A percentile compares a stretch with the other conserved stretches of the same genome.
Evolutionary conservation across 2,888 invertebrate species (phyloP).

Genomic region (Lypha dubia): DNA sequence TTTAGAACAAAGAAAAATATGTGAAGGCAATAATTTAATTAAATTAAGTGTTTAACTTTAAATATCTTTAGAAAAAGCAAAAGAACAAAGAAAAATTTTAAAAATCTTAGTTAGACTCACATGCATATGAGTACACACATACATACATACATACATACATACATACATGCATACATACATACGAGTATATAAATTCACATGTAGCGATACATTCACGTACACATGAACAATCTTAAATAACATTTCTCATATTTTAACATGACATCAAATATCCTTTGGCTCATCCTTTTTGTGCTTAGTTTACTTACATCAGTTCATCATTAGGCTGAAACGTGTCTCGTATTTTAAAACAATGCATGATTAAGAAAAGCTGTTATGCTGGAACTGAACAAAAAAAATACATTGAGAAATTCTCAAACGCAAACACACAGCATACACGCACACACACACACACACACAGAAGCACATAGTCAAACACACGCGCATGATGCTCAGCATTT

Average conservation of each 20-base stretch:
- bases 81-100: no score
- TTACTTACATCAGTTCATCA: slow-evolving; percentile 62
- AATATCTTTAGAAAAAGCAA: no score
- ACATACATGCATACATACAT: background rate
- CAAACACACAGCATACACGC: background rate
- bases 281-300: slow-evolving; percentile 60
- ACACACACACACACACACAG: slow-evolving; percentile 2
- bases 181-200: background rate
- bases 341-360: slow-evolving; percentile 60
- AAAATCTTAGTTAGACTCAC: no score
- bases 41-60: background rate
- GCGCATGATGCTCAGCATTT: slow-evolving; percentile 14
- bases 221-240: slow-evolving; percentile 16
- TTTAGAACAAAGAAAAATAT: background rate
- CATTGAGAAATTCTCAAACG: background rate
- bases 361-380: slow-evolving; percentile 50
- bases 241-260: slow-evolving; percentile 60
- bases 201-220: background rate
- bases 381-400: no score
- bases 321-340: slow-evolving; percentile 63
- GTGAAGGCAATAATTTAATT: background rate
- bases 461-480: no score
- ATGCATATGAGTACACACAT: background rate
- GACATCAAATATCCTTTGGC: slow-evolving; percentile 68
- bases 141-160: background rate